Conservation (phyloP, 2,113 vertebrate genomes). For the Girardinichthys multiradiatus region DNA sequence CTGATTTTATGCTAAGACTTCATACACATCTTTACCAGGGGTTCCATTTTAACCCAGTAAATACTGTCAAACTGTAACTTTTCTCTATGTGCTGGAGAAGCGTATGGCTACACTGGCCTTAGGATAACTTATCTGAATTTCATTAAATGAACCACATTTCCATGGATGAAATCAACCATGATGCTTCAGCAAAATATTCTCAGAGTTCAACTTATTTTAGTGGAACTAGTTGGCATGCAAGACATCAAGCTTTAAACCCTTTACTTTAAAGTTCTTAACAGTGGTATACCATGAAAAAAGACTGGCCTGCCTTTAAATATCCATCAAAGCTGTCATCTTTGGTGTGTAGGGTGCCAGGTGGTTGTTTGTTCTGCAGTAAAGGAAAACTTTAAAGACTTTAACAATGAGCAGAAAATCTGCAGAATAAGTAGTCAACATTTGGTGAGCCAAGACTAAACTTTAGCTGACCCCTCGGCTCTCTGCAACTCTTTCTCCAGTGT, state of each 20-base stretch:
- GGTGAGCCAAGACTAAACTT: background rate
- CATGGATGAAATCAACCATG: background rate
- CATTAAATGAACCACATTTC: background rate
- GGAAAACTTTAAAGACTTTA: background rate
- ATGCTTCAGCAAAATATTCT: background rate
- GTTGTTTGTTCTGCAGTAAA: background rate
- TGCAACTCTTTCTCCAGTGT: slow-evolving; percentile 4
- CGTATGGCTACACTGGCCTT: background rate
- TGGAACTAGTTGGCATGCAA: background rate
- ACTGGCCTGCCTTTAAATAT: background rate
- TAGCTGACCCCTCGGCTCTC: background rate
- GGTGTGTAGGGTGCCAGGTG: background rate
- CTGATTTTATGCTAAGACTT: too few relatives aligned
- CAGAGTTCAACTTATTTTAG: background rate
- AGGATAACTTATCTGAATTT: background rate
- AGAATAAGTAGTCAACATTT: background rate
- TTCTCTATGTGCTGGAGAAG: background rate
- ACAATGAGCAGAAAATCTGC: background rate
- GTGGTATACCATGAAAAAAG: background rate
- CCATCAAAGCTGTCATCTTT: background rate
- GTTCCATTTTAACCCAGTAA: too few relatives aligned
- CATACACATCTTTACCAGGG: too few relatives aligned
- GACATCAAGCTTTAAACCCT: background rate
- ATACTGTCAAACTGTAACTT: background rate
- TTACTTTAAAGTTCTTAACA: background rate